A percentile compares a stretch with the other conserved stretches of the same genome.
Evolutionary conservation across 1,140 invertebrate species (phyloP).

Genomic region (Ceratina calcarata): DNA sequence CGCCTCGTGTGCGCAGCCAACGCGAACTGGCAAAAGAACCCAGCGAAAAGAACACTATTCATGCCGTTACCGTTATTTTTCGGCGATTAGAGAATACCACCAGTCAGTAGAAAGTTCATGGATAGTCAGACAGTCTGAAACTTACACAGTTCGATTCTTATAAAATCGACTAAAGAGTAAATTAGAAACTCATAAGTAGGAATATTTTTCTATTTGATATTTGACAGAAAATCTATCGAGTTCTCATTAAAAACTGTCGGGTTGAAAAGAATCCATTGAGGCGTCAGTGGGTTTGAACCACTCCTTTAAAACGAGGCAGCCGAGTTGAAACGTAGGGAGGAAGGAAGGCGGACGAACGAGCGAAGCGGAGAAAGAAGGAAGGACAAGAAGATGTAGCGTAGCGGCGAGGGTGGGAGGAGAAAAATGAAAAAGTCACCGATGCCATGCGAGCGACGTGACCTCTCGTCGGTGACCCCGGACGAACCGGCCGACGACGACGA

Average conservation of each 20-base stretch:
- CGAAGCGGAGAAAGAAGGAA: constrained; percentile 12
- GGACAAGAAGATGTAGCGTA: constrained; percentile 10
- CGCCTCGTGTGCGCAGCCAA: constrained; percentile 18
- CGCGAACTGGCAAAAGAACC: constrained; percentile 16
- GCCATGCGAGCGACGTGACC: constrained; percentile 71
- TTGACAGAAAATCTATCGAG: too few relatives aligned
- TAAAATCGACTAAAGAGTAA: too few relatives aligned
- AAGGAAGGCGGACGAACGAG: constrained; percentile 21
- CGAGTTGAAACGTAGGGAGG: constrained; percentile 2
- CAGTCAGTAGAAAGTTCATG: not conserved
- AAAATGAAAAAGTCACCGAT: constrained; percentile 65
- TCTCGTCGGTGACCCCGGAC: constrained; percentile 67
- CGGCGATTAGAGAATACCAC: constrained; percentile 5
- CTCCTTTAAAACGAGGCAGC: constrained; percentile 56
- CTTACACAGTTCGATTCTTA: not conserved
- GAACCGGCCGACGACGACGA: constrained; percentile 63
- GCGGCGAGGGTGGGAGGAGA: constrained; percentile 23
- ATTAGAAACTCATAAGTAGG: too few relatives aligned
- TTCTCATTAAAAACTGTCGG: too few relatives aligned
- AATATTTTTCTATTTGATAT: too few relatives aligned
- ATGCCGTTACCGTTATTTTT: constrained; percentile 44
- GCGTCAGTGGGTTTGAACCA: constrained; percentile 34
- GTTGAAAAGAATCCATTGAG: not conserved
- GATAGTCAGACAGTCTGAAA: not conserved
- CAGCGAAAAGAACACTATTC: constrained; percentile 3